These are phyloP conservation scores for Petroica traversi DNA, from an alignment of 2,113 vertebrate species.

Conservation along the genomic window DNA sequence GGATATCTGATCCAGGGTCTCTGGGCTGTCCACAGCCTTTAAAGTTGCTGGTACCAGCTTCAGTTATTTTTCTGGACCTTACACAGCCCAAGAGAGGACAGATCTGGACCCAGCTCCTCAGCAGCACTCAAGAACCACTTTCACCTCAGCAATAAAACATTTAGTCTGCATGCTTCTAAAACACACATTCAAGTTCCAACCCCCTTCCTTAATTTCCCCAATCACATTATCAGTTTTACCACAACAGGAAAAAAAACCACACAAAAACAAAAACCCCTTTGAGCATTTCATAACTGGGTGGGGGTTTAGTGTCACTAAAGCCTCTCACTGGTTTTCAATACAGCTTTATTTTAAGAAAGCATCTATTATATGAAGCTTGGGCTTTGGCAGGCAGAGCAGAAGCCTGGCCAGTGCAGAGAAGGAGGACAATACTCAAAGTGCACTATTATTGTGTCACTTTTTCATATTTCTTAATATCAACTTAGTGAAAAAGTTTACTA, in stretches of 20 bases:
- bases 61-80: neutral
- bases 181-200: neutral
- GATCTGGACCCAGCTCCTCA: accelerated
- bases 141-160: neutral
- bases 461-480: constrained; percentile 19
- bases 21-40: neutral
- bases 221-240: neutral
- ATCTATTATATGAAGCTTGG: constrained; percentile 41
- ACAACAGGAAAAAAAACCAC: neutral
- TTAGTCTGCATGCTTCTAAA: neutral
- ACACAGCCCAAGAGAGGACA: neutral
- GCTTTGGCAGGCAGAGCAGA: constrained; percentile 36
- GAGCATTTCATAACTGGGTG: constrained; percentile 52
- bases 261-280: constrained; percentile 23
- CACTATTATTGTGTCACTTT: constrained; percentile 34
- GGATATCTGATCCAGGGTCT: neutral
- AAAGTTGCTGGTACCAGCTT: neutral
- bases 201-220: neutral
- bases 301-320: constrained; percentile 56
- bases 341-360: constrained; percentile 64
- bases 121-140: neutral
- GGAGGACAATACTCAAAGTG: constrained; percentile 35
- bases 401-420: neutral
- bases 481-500: neutral
- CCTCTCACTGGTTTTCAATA: constrained; percentile 54